phyloP scores from a whole-genome alignment of 1,140 invertebrate genomes.

The Melitaea cinxia region DNA sequence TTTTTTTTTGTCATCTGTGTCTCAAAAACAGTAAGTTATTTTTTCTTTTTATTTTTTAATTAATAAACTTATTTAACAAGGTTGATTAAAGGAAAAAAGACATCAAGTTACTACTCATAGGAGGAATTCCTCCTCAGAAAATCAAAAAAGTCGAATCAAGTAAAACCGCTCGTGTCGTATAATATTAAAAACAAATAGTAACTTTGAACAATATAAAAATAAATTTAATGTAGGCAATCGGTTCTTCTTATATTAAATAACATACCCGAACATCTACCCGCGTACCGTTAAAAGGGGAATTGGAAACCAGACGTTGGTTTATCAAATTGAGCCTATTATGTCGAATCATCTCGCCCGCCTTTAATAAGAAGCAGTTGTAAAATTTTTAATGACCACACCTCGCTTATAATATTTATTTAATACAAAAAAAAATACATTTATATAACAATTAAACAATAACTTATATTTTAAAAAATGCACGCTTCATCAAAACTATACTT shows the following conservation, averaged over 20 bases:
- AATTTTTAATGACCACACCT: slow-evolving; percentile 23
- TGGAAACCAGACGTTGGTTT: slow-evolving; percentile 28
- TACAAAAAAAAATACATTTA: background rate
- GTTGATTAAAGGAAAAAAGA: too few relatives aligned
- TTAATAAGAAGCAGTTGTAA: slow-evolving; percentile 19
- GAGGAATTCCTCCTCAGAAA: too few relatives aligned
- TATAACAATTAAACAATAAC: background rate
- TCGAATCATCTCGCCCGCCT: slow-evolving; percentile 17
- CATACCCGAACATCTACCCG: slow-evolving; percentile 1
- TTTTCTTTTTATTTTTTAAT: too few relatives aligned
- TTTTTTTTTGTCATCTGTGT: too few relatives aligned
- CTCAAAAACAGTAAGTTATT: too few relatives aligned
- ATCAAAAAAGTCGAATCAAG: too few relatives aligned
- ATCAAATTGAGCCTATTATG: slow-evolving; percentile 35
- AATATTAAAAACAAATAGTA: too few relatives aligned
- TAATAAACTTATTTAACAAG: too few relatives aligned
- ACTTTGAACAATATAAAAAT: too few relatives aligned
- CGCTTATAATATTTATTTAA: background rate
- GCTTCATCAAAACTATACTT: background rate
- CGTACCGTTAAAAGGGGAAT: slow-evolving; percentile 23
- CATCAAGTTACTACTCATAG: too few relatives aligned
- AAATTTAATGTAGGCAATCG: too few relatives aligned
- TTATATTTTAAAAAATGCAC: background rate
- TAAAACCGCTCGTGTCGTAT: too few relatives aligned
- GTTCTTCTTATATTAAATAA: background rate